Base-by-base conservation (phyloP, 2,113 vertebrate species). In the Taurulus bubalis region DNA sequence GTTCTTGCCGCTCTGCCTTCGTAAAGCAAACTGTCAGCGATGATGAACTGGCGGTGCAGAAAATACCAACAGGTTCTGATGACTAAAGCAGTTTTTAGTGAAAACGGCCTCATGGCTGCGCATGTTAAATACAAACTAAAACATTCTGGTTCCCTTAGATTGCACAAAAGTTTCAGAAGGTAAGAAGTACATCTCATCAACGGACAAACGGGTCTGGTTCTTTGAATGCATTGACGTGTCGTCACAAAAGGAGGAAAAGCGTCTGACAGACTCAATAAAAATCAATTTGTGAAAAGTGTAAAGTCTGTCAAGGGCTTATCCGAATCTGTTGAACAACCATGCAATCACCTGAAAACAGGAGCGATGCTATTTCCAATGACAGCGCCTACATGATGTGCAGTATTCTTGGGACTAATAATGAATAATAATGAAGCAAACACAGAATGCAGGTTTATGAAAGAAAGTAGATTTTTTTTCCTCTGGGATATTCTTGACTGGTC, bases 61-160 rank as follows among this genome's bases (percentile, higher is more conserved):
- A 38, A 49, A 74, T 53, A 85, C 76, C 47, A 65, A 51, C 47
- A 65, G 71, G 24, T 77, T 85, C 45, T 85, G 82, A 83, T 80
- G 79, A 87, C 53, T 74, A 8, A 73, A 64, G 82, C 71, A 76
- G 74, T 79, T 47, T 60, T 68, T n/a, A 3, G 60, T 75, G 73
- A 68, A 71, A 81, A 64, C 51, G 36, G 49, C 66, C 71, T 75
- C 40, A 63, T 79, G 72, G 84, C 49, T 66, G 4, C 73, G 85
- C 75, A 83, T 85, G 78, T 49, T 82, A 71, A 89, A 80, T 55
- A 82, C 45, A 15, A 64, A 74, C 65, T 55, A 12, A 70, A 49
- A 40, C 60, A 58, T 28, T 45, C 26, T 1, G 22, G 30, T 30
- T 28, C 7, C 22, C 58, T 68, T 34, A 80, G 15, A 71, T 34